These are phyloP conservation scores for Pomatostomus ruficeps DNA, from an alignment of 2,113 vertebrate genomes.

Conservation along the genomic window DNA sequence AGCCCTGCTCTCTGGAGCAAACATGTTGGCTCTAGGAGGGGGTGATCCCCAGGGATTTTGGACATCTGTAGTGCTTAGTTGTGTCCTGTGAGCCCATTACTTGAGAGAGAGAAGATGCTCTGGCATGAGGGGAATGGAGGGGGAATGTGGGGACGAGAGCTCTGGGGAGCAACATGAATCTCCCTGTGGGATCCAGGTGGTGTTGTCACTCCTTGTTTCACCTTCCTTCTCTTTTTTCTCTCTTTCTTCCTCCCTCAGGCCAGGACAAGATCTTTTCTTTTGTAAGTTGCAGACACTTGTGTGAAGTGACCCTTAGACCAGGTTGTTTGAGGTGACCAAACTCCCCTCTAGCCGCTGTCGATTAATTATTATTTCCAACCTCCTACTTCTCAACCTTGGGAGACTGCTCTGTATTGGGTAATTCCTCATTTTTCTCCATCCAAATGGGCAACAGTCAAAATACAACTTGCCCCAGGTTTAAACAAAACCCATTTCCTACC, in stretches of 20 bases:
- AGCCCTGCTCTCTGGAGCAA: neutral
- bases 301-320: neutral
- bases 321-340: neutral
- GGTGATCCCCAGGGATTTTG: no score
- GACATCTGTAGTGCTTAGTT: neutral
- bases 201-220: neutral
- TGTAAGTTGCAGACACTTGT: neutral
- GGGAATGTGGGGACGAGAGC: neutral
- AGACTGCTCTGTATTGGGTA: slow-evolving; percentile 1
- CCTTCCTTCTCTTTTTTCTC: neutral
- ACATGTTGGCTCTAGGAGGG: accelerated
- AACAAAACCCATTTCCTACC: accelerated
- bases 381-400: neutral
- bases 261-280: neutral
- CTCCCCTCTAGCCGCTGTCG: accelerated
- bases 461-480: neutral
- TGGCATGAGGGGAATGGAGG: neutral
- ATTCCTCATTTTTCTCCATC: neutral
- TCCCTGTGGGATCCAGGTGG: neutral
- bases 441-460: neutral
- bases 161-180: neutral
- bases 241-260: neutral
- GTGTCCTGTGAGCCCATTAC: neutral
- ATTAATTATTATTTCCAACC: slow-evolving; percentile 50
- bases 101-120: neutral